Evolutionary conservation across 2,113 vertebrate species (phyloP), one percentile per base, ranked within the genome.

Genomic region (Cynoglossus semilaevis): DNA sequence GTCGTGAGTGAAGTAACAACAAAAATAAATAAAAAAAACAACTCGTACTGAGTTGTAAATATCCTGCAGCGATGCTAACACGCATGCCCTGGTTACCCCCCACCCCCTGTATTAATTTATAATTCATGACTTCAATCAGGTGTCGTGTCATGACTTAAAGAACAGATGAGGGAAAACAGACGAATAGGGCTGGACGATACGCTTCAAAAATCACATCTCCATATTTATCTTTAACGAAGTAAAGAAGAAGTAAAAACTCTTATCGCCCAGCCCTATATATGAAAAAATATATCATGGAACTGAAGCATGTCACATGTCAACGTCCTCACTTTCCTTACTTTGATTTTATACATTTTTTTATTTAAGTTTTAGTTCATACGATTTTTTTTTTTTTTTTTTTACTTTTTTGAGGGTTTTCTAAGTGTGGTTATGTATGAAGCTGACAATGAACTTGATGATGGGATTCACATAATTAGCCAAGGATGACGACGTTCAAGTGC

Each of bases 11-110:
- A 68, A 82, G 81, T 70, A 29, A 29, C 3, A 29, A 29, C n/a
- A n/a, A n/a, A n/a, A n/a, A n/a, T n/a, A n/a, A n/a, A n/a, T n/a
- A 29, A 29, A 29, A 29, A 44, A 16, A 49, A 63, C 49, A 15
- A 4, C 8, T 58, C 7, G 6, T 62, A 45, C 18, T 29, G 7
- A 59, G 45, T 15, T 10, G 29, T 58, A 53, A 44, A 52, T 37
- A 73, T 57, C 57, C 46, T 13, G 45, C 55, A 55, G 52, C 41
- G 14, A 1, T n/a, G 6, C 75, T 86, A 82, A 84, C 84, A 62
- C 14, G 87, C 87, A 87, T 86, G 82, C 40, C 11, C 50, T 64
- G 49, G 3, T 40, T 54, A 42, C 46, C 13, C 57, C 63, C 62
- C 57, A 58, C 58, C 68, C 53, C 18, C 42, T 45, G 55, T 12